Evolutionary conservation across 2,113 vertebrate genomes (phyloP).

Genomic region (Cebus imitator): DNA sequence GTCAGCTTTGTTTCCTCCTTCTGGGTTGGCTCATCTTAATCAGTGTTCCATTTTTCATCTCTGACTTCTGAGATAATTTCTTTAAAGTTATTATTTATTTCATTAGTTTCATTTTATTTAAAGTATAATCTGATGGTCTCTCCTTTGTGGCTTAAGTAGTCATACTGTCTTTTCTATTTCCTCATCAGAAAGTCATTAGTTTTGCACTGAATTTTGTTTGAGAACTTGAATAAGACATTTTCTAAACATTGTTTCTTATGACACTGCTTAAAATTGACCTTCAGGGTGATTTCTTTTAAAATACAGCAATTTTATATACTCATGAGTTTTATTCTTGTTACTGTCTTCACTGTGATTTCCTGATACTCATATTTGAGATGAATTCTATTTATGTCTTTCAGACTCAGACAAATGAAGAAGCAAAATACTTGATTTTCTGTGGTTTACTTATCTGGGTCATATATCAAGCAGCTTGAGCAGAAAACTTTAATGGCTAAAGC

Average conservation of each 20-base stretch:
- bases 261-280: background rate
- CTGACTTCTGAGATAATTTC: slow-evolving; percentile 1
- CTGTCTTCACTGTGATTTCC: background rate
- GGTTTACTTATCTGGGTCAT: background rate
- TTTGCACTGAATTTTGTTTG: background rate
- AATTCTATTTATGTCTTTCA: background rate
- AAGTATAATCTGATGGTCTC: background rate
- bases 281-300: background rate
- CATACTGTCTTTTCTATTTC: background rate
- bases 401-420: background rate
- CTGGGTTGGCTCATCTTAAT: background rate
- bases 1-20: background rate
- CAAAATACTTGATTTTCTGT: background rate
- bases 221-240: background rate
- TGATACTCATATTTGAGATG: background rate
- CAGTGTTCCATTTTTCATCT: background rate
- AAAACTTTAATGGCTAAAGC: background rate
- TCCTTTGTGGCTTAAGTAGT: background rate
- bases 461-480: background rate
- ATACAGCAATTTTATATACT: background rate
- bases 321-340: background rate
- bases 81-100: background rate
- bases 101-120: background rate
- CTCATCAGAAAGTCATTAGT: background rate
- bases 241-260: background rate